Conservation (phyloP, 2,113 vertebrate species). For the Bettongia penicillata region DNA sequence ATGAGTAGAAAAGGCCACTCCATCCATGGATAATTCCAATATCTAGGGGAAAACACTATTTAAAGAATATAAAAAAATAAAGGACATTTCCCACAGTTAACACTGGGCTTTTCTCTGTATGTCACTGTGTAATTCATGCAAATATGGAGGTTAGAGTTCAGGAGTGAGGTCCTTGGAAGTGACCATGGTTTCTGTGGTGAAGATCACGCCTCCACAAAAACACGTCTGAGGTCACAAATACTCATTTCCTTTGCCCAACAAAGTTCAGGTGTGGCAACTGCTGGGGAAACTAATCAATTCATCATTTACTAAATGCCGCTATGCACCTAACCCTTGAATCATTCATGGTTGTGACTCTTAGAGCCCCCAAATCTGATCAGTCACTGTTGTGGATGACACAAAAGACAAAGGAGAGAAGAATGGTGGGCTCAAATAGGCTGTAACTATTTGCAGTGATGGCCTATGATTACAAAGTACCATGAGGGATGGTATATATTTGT, state of each 20-base stretch:
- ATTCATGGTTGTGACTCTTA: neutral
- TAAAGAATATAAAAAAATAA: constrained; percentile 65
- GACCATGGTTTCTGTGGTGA: neutral
- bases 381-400: neutral
- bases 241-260: neutral
- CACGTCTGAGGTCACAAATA: neutral
- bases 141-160: neutral
- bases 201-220: neutral
- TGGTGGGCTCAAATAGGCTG: neutral
- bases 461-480: neutral
- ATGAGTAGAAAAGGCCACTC: constrained; percentile 35
- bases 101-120: constrained; percentile 30
- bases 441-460: neutral
- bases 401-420: neutral
- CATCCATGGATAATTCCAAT: constrained; percentile 35
- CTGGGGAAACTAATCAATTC: neutral
- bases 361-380: neutral
- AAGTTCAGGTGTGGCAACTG: neutral
- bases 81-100: constrained; percentile 51
- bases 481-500: neutral
- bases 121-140: neutral
- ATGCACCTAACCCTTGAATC: neutral
- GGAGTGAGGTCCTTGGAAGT: neutral
- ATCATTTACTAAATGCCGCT: neutral
- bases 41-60: constrained; percentile 58